These are phyloP conservation scores for Bradypus variegatus DNA, from an alignment of 2,797 vertebrate species.

Conservation along the genomic window DNA sequence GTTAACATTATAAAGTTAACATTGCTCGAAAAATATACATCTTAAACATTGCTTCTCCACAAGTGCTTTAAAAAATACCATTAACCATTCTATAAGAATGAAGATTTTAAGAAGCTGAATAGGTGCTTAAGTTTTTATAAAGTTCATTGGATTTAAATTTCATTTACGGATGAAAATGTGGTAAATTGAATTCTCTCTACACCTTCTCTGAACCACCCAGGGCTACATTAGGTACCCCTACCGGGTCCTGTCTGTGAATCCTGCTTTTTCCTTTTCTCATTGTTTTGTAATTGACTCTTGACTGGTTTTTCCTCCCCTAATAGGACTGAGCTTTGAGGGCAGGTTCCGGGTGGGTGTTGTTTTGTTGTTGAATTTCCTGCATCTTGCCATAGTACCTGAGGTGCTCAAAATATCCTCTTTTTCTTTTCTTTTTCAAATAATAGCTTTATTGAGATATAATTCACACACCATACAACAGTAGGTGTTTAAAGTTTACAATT, in stretches of 20 bases:
- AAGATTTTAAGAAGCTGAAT: constrained; percentile 3
- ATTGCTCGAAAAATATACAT: not conserved
- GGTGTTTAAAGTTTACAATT: not conserved
- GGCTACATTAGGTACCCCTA: not conserved
- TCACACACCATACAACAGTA: not conserved
- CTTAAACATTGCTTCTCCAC: not conserved
- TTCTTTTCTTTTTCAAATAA: not conserved
- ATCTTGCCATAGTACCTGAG: not conserved
- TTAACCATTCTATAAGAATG: not conserved
- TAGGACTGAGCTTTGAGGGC: not conserved
- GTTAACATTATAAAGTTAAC: not conserved
- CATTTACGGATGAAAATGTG: not conserved
- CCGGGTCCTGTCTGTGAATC: not conserved
- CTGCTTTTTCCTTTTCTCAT: not conserved
- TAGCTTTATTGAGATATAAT: not conserved
- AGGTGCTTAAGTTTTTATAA: not conserved
- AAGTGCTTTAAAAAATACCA: not conserved
- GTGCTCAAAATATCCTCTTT: not conserved
- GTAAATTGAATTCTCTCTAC: not conserved
- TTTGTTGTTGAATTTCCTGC: not conserved
- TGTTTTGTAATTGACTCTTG: not conserved
- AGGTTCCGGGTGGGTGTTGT: not conserved
- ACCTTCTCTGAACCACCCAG: not conserved
- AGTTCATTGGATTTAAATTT: not conserved
- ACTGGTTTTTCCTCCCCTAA: not conserved